These are phyloP conservation scores for Eira barbara DNA, from an alignment of 2,113 vertebrate genomes.

Conservation along the genomic window DNA sequence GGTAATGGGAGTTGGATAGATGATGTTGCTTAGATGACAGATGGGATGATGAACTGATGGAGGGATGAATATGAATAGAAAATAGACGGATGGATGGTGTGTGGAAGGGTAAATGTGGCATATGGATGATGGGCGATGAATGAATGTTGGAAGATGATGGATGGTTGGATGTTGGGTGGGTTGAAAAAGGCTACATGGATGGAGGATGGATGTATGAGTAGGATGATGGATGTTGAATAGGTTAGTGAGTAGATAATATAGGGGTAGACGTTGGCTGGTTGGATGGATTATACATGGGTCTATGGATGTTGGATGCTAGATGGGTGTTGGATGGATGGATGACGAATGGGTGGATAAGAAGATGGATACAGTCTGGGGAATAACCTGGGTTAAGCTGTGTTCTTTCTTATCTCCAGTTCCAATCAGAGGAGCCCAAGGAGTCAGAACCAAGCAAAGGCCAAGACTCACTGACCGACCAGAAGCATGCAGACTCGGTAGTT, in stretches of 20 bases:
- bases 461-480: slow-evolving; percentile 60
- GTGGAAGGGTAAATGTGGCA: not conserved
- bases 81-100: no score
- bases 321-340: not conserved
- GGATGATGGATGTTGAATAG: not conserved
- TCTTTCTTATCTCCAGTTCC: slow-evolving; percentile 71
- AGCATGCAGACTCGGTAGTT: slow-evolving; percentile 75
- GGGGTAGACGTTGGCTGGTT: not conserved
- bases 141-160: not conserved
- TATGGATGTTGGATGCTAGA: not conserved
- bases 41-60: not conserved
- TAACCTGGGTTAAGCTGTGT: slow-evolving; percentile 24
- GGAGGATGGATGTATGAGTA: not conserved
- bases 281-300: not conserved
- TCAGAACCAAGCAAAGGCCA: slow-evolving; percentile 50
- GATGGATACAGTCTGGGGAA: not conserved
- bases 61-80: not conserved
- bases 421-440: slow-evolving; percentile 33
- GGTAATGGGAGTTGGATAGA: not conserved
- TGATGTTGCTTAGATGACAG: not conserved
- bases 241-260: not conserved
- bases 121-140: not conserved
- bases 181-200: not conserved
- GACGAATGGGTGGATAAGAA: not conserved
- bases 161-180: not conserved